These are phyloP conservation scores for Hoplodrina ambigua DNA, from an alignment of 2,888 invertebrate species.

Conservation along the genomic window DNA sequence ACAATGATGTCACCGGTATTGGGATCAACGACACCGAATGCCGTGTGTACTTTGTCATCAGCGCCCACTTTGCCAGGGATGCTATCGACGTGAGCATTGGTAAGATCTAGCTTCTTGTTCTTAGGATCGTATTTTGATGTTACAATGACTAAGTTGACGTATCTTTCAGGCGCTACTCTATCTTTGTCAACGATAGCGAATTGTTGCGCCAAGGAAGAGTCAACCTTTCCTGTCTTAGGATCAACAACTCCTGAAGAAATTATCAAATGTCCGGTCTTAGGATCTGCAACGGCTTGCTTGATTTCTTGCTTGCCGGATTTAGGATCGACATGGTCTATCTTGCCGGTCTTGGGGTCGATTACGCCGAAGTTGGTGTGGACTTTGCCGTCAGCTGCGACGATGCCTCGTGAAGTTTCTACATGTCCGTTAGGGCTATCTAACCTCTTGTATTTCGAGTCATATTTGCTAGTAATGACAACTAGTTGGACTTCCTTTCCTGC, in stretches of 20 bases:
- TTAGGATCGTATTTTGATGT: constrained; percentile 90
- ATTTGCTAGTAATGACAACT: constrained; percentile 89
- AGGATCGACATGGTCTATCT: constrained; percentile 89
- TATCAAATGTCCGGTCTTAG: constrained; percentile 89
- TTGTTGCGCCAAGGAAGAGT: constrained; percentile 88
- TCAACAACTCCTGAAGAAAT: constrained; percentile 89
- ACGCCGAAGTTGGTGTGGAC: constrained; percentile 89
- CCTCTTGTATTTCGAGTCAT: constrained; percentile 89
- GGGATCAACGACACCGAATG: constrained; percentile 90
- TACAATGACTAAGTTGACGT: constrained; percentile 84
- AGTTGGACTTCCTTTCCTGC: constrained; percentile 88
- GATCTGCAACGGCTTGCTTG: constrained; percentile 90
- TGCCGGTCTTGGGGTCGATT: constrained; percentile 90
- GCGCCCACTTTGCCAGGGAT: constrained; percentile 76
- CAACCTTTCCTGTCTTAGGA: constrained; percentile 90
- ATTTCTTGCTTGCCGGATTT: constrained; percentile 90
- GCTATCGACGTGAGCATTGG: constrained; percentile 82
- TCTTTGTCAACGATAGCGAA: constrained; percentile 84
- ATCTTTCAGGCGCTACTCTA: constrained; percentile 79
- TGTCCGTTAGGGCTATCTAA: constrained; percentile 89
- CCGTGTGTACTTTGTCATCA: constrained; percentile 89
- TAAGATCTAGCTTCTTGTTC: constrained; percentile 81
- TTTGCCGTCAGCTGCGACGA: constrained; percentile 80
- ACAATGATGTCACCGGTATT: constrained; percentile 88
- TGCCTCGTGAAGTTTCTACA: constrained; percentile 87